These are phyloP conservation scores for Rosalia funebris DNA, from an alignment of 2,888 invertebrate genomes.

Conservation along the genomic window DNA sequence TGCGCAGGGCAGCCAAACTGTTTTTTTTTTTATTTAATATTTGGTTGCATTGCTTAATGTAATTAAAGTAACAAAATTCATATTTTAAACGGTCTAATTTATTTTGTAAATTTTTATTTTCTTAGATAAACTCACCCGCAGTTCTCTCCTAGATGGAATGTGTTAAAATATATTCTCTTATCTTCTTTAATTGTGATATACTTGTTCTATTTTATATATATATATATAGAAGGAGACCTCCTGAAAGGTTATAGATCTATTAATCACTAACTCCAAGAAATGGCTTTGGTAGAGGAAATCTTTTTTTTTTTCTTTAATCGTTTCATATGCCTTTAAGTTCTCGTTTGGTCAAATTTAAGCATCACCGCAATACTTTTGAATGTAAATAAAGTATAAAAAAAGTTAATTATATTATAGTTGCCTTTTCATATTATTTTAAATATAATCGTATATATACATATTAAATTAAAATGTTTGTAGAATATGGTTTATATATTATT, in stretches of 20 bases:
- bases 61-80: conserved; percentile 7
- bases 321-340: neutral
- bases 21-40: conserved; percentile 11
- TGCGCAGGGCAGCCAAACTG: conserved; percentile 3
- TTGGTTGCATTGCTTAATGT: conserved; percentile 11
- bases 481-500: conserved; percentile 10
- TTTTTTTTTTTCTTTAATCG: neutral
- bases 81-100: conserved; percentile 18
- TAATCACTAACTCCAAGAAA: neutral
- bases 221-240: neutral
- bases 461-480: conserved; percentile 7
- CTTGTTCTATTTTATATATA: conserved; percentile 18
- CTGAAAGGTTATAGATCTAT: conserved; percentile 1
- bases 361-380: conserved; percentile 38
- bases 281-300: neutral
- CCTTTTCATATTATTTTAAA: conserved; percentile 36
- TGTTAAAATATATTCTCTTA: neutral
- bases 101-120: neutral
- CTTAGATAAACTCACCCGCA: neutral
- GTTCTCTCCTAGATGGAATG: neutral
- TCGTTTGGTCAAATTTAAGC: conserved; percentile 30
- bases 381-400: conserved; percentile 40
- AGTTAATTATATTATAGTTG: conserved; percentile 43
- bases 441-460: conserved; percentile 11
- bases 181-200: conserved; percentile 33